A percentile compares a stretch with the other conserved stretches of the same genome.
These are phyloP conservation scores for Macrosiphum euphorbiae DNA, from an alignment of 2,888 invertebrate genomes.

Conservation along the genomic window DNA sequence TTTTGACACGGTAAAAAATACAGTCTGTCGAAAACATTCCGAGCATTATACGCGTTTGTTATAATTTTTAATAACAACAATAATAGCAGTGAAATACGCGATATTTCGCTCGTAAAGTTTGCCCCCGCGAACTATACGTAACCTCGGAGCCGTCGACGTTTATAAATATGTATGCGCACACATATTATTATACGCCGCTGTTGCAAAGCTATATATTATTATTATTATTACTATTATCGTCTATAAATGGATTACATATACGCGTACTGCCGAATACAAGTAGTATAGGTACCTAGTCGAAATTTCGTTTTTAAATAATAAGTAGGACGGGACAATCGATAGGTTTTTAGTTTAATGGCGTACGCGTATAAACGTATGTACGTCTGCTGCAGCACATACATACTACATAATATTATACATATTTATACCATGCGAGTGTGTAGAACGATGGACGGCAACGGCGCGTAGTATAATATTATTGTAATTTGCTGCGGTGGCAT, in stretches of 20 bases:
- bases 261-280: background rate
- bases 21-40: background rate
- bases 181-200: background rate
- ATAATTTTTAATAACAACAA: background rate
- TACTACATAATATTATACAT: background rate
- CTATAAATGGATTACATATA: background rate
- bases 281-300: background rate
- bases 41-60: background rate
- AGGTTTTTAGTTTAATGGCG: conserved; percentile 17
- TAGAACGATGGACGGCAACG: background rate
- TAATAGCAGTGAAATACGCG: background rate
- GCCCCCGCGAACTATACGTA: background rate
- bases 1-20: background rate
- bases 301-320: conserved; percentile 1
- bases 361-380: background rate
- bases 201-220: background rate
- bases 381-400: background rate
- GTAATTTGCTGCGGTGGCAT: background rate
- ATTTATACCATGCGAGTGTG: background rate
- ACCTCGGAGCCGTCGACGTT: conserved; percentile 35
- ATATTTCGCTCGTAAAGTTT: background rate
- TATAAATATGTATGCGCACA: conserved; percentile 4
- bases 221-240: background rate
- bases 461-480: background rate
- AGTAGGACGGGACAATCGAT: conserved; percentile 25